phyloP scores from a whole-genome alignment of 2,888 invertebrate species.

The Germaria angustata region DNA sequence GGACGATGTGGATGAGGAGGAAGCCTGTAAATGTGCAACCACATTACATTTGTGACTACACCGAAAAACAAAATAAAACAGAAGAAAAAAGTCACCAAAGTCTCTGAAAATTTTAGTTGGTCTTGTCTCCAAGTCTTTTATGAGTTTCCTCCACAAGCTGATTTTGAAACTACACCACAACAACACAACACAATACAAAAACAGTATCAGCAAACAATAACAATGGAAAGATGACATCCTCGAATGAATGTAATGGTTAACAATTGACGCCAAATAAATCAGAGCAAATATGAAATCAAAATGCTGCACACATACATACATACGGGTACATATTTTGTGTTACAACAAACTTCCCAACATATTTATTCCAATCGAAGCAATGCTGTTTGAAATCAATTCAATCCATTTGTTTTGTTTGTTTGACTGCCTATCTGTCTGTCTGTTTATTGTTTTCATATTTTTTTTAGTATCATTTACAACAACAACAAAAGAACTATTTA shows the following conservation, averaged over 20 bases:
- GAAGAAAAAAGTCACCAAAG: constrained; percentile 36
- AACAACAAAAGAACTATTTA: constrained; percentile 1
- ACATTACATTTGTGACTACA: constrained; percentile 48
- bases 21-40: constrained; percentile 62
- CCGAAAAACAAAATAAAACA: background rate
- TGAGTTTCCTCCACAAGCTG: constrained; percentile 26
- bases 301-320: no score
- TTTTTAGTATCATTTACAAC: constrained; percentile 6
- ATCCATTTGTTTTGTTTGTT: constrained; percentile 33
- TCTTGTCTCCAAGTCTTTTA: constrained; percentile 15
- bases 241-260: constrained; percentile 67
- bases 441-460: constrained; percentile 18
- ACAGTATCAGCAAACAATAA: constrained; percentile 28
- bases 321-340: constrained; percentile 57
- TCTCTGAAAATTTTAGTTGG: constrained; percentile 17
- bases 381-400: constrained; percentile 21
- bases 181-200: background rate
- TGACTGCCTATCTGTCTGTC: background rate
- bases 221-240: constrained; percentile 65
- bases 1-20: constrained; percentile 3
- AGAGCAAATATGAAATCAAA: constrained; percentile 71
- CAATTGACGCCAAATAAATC: constrained; percentile 72
- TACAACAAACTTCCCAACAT: constrained; percentile 57
- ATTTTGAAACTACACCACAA: constrained; percentile 23
- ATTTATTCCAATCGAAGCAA: constrained; percentile 38